phyloP scores from a whole-genome alignment of 2,888 invertebrate species.

The Xanthia togata region DNA sequence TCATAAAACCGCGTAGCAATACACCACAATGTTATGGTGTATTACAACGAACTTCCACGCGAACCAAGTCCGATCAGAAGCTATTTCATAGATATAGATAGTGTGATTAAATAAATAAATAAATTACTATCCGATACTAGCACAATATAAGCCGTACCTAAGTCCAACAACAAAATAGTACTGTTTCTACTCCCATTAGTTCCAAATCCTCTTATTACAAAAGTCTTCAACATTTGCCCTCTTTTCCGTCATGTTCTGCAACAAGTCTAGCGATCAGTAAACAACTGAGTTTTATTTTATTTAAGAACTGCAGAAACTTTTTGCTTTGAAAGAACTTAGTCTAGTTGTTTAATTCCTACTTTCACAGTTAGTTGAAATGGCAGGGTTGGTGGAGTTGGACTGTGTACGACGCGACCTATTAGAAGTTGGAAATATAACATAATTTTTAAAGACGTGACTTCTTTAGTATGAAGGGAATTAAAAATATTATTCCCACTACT shows the following conservation, averaged over 20 bases:
- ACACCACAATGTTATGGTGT: too few species aligned
- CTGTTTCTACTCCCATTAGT: not conserved
- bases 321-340: not conserved
- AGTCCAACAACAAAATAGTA: not conserved
- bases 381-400: not conserved
- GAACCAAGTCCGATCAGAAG: too few species aligned
- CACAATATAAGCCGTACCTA: not conserved
- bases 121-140: not conserved
- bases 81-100: too few species aligned
- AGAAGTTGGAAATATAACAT: conserved; percentile 3
- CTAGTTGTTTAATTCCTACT: not conserved
- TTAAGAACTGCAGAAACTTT: conserved; percentile 14
- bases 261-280: not conserved
- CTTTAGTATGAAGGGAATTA: too few species aligned
- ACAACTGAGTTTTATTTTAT: conserved; percentile 6
- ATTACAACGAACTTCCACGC: too few species aligned
- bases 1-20: too few species aligned
- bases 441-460: not conserved
- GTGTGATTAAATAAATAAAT: too few species aligned
- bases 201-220: not conserved
- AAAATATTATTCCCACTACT: too few species aligned
- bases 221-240: not conserved
- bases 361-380: not conserved
- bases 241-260: not conserved
- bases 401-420: not conserved